phyloP scores from a whole-genome alignment of 1,140 invertebrate species.

The Pseudomyrmex concolor region DNA sequence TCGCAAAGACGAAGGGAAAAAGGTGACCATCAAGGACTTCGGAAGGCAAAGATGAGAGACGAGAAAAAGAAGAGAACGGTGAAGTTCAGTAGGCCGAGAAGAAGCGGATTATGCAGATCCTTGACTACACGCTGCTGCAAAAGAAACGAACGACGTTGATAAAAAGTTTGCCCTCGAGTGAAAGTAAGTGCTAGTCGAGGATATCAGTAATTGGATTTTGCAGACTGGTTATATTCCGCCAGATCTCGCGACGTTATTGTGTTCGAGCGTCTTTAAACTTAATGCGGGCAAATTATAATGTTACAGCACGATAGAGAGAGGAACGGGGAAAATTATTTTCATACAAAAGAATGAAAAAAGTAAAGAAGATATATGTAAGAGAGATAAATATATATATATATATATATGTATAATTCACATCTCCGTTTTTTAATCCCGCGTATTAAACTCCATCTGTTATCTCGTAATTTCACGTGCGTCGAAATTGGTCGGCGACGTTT shows the following conservation, averaged over 20 bases:
- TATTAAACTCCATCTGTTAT: constrained; percentile 42
- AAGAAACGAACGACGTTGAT: constrained; percentile 22
- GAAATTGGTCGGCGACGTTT: constrained; percentile 30
- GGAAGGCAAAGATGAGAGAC: constrained; percentile 43
- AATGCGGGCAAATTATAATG: not conserved
- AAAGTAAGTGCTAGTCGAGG: constrained; percentile 55
- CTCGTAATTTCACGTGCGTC: constrained; percentile 49
- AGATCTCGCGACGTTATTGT: constrained; percentile 19
- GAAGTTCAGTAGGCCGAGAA: constrained; percentile 42
- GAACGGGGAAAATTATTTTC: not conserved
- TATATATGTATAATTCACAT: constrained; percentile 43
- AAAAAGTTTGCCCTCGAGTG: constrained; percentile 52
- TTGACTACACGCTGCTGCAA: constrained; percentile 32
- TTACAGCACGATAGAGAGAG: not conserved
- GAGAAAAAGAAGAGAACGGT: constrained; percentile 17
- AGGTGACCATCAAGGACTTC: constrained; percentile 47
- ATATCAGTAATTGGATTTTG: constrained; percentile 53
- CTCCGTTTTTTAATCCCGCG: constrained; percentile 38
- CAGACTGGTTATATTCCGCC: constrained; percentile 19
- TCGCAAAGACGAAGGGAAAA: constrained; percentile 7
- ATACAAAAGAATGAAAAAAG: not conserved
- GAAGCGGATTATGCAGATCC: constrained; percentile 68
- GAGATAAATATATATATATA: too few relatives aligned
- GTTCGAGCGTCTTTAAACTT: not conserved
- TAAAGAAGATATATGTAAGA: constrained; percentile 24